Conservation (phyloP, 2,888 invertebrate genomes). For the Cataglyphis livida region DNA sequence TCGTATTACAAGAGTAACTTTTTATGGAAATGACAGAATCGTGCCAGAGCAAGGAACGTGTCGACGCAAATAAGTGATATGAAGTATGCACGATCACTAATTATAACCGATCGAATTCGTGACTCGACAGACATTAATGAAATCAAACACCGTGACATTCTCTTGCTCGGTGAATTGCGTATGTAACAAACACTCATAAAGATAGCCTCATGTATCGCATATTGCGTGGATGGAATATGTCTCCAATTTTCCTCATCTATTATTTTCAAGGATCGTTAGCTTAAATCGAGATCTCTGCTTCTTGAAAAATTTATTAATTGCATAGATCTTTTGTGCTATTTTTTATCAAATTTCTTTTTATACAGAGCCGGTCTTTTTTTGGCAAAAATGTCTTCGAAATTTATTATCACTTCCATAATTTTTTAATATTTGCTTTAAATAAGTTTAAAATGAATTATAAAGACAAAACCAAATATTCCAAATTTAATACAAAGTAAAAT, state of each 20-base stretch:
- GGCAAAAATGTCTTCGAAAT: not conserved
- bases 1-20: slow-evolving; percentile 51
- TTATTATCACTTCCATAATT: not conserved
- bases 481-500: not conserved
- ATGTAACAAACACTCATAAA: slow-evolving; percentile 56
- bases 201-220: slow-evolving; percentile 17
- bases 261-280: slow-evolving; percentile 2
- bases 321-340: not conserved
- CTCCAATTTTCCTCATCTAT: not conserved
- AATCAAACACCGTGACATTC: slow-evolving; percentile 68
- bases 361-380: not conserved
- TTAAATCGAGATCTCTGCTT: not conserved
- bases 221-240: not conserved
- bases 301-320: not conserved
- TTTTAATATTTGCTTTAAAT: not conserved
- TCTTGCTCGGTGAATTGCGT: slow-evolving; percentile 62
- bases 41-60: slow-evolving; percentile 70
- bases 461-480: not conserved
- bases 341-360: not conserved
- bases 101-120: slow-evolving; percentile 73
- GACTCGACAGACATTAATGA: slow-evolving; percentile 71
- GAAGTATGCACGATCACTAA: slow-evolving; percentile 69
- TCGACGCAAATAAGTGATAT: slow-evolving; percentile 76
- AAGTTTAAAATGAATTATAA: not conserved
- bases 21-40: slow-evolving; percentile 76